Conservation (phyloP, 2,797 vertebrate species). For the Echiichthys vipera region DNA sequence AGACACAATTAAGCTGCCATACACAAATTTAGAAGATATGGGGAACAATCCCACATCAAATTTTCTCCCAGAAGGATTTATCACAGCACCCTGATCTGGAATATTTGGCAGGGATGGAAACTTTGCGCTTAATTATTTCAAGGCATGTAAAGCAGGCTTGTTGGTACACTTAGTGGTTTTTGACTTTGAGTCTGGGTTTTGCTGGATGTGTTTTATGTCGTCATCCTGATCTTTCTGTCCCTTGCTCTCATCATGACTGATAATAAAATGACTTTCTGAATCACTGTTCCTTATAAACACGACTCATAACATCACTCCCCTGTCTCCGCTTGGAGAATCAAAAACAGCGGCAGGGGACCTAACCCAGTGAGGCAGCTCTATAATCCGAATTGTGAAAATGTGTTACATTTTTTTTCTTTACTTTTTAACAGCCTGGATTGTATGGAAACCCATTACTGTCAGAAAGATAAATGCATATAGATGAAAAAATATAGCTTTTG, state of each 20-base stretch:
- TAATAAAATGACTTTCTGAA: slow-evolving; percentile 28
- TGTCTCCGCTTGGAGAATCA: slow-evolving; percentile 18
- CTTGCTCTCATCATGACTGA: slow-evolving; percentile 20
- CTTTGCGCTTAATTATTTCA: slow-evolving; percentile 68
- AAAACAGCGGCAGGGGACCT: slow-evolving; percentile 17
- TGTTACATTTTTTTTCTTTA: neutral
- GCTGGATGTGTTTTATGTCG: slow-evolving; percentile 43
- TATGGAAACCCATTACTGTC: neutral
- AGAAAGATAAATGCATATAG: neutral
- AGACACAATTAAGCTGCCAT: slow-evolving; percentile 71
- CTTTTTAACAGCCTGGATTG: neutral
- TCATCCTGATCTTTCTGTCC: slow-evolving; percentile 25
- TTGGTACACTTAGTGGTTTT: slow-evolving; percentile 49
- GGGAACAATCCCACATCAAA: slow-evolving; percentile 69
- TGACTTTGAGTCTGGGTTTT: slow-evolving; percentile 26
- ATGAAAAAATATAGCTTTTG: too few relatives aligned
- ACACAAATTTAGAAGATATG: slow-evolving; percentile 70
- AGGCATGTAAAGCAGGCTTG: slow-evolving; percentile 48
- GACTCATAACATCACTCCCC: slow-evolving; percentile 35
- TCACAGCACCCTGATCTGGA: slow-evolving; percentile 52
- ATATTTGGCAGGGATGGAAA: slow-evolving; percentile 31
- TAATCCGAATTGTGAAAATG: slow-evolving; percentile 21
- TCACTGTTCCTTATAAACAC: slow-evolving; percentile 43
- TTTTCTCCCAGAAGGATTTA: slow-evolving; percentile 57
- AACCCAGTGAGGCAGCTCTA: neutral